A percentile compares a stretch with the other conserved stretches of the same genome.
phyloP scores from a whole-genome alignment of 2,113 vertebrate genomes.

The Tragulus kanchil region DNA sequence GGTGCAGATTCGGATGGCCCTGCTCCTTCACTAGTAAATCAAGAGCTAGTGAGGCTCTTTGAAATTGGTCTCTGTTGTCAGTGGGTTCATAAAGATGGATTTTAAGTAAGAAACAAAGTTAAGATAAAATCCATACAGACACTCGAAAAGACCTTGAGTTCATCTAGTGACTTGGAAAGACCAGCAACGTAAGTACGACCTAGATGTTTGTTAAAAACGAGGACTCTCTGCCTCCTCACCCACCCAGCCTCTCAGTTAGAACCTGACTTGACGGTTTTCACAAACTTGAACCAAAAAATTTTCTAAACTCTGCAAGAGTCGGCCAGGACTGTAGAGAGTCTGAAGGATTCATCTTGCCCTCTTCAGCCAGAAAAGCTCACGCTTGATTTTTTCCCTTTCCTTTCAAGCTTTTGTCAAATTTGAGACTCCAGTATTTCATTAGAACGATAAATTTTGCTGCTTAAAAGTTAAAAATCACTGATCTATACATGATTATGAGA shows the following conservation, averaged over 20 bases:
- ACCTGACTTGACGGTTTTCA: neutral
- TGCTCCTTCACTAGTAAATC: neutral
- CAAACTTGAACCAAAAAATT: neutral
- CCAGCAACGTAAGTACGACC: neutral
- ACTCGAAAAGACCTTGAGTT: neutral
- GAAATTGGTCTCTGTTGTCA: neutral
- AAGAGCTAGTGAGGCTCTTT: neutral
- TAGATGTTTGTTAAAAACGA: neutral
- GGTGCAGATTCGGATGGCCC: neutral
- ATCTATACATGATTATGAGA: neutral
- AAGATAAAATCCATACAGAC: neutral
- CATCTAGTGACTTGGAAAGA: neutral
- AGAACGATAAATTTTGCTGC: neutral
- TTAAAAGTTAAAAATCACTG: neutral
- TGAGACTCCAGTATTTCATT: conserved; percentile 7
- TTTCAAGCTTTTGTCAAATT: conserved; percentile 2
- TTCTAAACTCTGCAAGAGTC: neutral
- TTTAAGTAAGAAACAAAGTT: neutral
- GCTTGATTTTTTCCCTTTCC: neutral
- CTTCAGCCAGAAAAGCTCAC: neutral
- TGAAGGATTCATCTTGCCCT: neutral
- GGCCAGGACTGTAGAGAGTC: neutral
- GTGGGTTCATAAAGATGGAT: neutral
- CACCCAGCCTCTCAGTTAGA: neutral
- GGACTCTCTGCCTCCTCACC: too few species aligned